Percentiles rank a stretch among this genome's conserved stretches.
Evolutionary conservation across 2,797 vertebrate species (phyloP).

Genomic region (Falco naumanni): DNA sequence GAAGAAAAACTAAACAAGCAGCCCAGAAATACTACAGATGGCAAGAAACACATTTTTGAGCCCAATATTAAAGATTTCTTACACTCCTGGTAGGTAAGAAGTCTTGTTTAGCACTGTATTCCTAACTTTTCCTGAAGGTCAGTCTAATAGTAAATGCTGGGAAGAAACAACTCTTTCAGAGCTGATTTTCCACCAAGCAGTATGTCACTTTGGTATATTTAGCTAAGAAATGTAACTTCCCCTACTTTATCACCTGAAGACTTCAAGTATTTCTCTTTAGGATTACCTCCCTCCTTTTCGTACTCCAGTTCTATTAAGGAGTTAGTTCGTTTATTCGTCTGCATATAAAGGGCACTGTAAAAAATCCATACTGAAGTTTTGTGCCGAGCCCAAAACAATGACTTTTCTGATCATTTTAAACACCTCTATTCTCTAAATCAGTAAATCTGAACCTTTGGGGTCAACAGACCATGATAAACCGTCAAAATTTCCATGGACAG

Average conservation of each 20-base stretch:
- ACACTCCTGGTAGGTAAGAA: neutral
- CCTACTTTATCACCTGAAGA: neutral
- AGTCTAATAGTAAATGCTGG: neutral
- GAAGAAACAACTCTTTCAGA: neutral
- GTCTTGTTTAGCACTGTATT: neutral
- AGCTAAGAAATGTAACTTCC: neutral
- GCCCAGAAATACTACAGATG: neutral
- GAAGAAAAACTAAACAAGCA: neutral
- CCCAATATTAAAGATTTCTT: neutral
- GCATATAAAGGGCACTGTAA: neutral
- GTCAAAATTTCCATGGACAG: neutral
- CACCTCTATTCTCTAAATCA: neutral
- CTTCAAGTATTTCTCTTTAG: neutral
- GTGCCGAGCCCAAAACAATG: neutral
- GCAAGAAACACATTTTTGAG: neutral
- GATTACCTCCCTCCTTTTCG: neutral
- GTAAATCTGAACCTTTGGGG: neutral
- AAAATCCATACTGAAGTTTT: neutral
- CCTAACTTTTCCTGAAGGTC: neutral
- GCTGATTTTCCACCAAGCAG: neutral
- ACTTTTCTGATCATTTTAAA: neutral
- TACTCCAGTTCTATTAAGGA: neutral
- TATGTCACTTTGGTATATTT: neutral
- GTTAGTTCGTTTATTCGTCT: neutral
- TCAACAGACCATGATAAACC: neutral